phyloP scores from a whole-genome alignment of 2,113 vertebrate genomes.

The Baryphthengus martii region DNA sequence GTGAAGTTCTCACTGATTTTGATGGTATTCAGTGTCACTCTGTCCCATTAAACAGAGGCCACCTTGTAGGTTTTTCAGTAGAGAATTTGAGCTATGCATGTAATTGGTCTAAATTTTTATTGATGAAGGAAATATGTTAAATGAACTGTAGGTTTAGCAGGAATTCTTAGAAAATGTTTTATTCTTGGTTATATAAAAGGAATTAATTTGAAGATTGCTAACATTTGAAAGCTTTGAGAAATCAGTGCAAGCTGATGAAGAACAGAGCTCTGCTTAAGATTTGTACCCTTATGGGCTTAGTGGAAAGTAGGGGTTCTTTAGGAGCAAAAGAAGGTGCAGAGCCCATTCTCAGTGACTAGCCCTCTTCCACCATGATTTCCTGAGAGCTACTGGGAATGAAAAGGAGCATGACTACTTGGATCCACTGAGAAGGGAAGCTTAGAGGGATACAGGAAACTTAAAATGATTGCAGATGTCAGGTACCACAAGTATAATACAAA shows the following conservation, averaged over 20 bases:
- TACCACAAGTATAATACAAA: not conserved
- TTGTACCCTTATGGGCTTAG: not conserved
- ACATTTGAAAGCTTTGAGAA: not conserved
- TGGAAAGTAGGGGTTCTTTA: not conserved
- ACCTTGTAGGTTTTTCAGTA: not conserved
- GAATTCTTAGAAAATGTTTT: not conserved
- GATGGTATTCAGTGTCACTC: not conserved
- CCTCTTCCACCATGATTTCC: not conserved
- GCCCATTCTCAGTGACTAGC: not conserved
- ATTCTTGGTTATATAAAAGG: not conserved
- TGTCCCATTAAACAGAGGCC: not conserved
- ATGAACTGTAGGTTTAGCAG: not conserved
- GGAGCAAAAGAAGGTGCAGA: not conserved
- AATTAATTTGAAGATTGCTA: not conserved
- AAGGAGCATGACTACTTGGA: not conserved
- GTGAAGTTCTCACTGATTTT: not conserved
- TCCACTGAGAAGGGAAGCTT: not conserved
- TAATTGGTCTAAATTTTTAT: not conserved
- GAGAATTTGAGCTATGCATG: not conserved
- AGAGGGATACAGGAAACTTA: not conserved
- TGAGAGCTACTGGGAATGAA: not conserved
- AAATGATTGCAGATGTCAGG: not conserved
- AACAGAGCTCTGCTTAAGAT: not conserved
- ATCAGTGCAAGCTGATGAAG: not conserved
- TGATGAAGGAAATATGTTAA: not conserved